Percentiles rank a stretch among this genome's conserved stretches.
phyloP scores from a whole-genome alignment of 1,140 invertebrate genomes.

The Papilio polytes region DNA sequence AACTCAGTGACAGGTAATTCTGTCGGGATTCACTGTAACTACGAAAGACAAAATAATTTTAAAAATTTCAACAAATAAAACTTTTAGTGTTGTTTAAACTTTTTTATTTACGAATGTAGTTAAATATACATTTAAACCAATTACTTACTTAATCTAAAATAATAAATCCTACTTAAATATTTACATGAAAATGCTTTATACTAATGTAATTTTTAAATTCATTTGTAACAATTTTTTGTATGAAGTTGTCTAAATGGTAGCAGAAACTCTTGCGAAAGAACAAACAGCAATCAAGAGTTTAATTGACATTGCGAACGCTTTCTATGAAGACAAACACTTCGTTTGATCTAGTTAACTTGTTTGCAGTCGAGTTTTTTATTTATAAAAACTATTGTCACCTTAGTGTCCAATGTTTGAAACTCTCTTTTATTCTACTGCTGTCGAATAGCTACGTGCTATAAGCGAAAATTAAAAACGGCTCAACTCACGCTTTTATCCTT shows the following conservation, averaged over 20 bases:
- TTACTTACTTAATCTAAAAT: too few relatives aligned
- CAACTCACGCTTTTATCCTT: too few relatives aligned
- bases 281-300: conserved; percentile 32
- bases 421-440: too few relatives aligned
- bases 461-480: too few relatives aligned
- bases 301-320: conserved; percentile 30
- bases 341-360: conserved; percentile 32
- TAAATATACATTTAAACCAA: neutral
- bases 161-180: too few relatives aligned
- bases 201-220: too few relatives aligned
- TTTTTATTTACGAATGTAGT: neutral
- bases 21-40: neutral
- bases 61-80: neutral
- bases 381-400: neutral
- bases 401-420: neutral
- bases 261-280: neutral
- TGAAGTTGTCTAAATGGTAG: neutral
- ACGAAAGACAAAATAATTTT: conserved; percentile 3
- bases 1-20: neutral
- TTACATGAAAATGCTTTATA: too few relatives aligned
- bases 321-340: conserved; percentile 14
- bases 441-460: neutral
- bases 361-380: neutral
- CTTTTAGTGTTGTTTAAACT: neutral
- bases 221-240: neutral